phyloP scores from a whole-genome alignment of 2,113 vertebrate genomes.

The Solea solea region DNA sequence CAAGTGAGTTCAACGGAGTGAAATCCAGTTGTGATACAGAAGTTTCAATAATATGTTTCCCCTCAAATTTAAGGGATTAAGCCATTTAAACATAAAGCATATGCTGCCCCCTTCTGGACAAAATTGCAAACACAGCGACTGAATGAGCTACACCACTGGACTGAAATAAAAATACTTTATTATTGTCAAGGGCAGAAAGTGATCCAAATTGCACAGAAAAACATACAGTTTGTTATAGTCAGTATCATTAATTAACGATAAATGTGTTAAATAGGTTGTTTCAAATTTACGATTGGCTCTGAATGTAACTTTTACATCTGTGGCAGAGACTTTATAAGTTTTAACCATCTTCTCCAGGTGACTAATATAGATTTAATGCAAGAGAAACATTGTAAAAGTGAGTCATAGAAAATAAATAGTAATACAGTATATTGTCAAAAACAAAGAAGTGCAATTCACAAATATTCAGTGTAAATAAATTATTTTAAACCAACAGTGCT shows the following conservation, averaged over 20 bases:
- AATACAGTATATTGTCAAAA: background rate
- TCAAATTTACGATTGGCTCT: background rate
- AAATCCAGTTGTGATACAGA: slow-evolving; percentile 1
- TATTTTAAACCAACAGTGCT: background rate
- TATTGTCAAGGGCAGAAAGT: background rate
- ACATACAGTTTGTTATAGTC: background rate
- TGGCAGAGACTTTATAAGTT: too few species aligned
- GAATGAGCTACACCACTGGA: background rate
- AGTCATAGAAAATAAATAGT: background rate
- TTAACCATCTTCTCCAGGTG: too few species aligned
- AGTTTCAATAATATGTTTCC: background rate
- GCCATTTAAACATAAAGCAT: background rate
- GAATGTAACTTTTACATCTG: too few species aligned
- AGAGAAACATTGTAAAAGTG: background rate
- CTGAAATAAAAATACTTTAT: slow-evolving; percentile 14
- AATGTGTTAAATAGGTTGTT: background rate
- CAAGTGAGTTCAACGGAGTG: background rate
- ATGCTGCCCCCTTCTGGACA: slow-evolving; percentile 57
- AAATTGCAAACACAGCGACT: background rate
- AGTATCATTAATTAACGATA: background rate
- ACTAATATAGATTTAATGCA: background rate
- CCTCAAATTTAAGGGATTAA: background rate
- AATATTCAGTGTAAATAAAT: background rate
- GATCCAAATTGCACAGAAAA: background rate
- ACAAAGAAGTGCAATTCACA: background rate